A percentile compares a stretch with the other conserved stretches of the same genome.
phyloP scores from a whole-genome alignment of 2,888 invertebrate genomes.

The Achlya flavicornis region DNA sequence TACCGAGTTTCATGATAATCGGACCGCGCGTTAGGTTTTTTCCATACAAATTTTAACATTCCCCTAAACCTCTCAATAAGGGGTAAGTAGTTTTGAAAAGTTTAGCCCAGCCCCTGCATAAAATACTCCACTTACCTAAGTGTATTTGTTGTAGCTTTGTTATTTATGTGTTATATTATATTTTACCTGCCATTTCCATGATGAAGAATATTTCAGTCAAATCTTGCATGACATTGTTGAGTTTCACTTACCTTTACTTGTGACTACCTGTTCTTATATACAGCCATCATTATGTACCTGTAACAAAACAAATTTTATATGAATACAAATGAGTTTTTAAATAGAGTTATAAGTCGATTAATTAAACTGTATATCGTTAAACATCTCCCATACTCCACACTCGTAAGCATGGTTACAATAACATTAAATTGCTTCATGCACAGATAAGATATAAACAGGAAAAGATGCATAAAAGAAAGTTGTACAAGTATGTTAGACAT shows the following conservation, averaged over 20 bases:
- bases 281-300: conserved; percentile 26
- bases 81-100: no score
- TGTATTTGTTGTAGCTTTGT: neutral
- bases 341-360: neutral
- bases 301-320: conserved; percentile 25
- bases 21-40: no score
- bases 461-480: conserved; percentile 7
- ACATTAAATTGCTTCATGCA: neutral
- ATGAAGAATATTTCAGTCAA: neutral
- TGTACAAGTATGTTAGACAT: conserved; percentile 1
- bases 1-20: no score
- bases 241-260: conserved; percentile 12
- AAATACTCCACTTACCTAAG: no score
- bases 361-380: no score
- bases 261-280: conserved; percentile 10
- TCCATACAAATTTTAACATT: no score
- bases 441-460: neutral
- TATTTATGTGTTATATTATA: neutral
- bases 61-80: no score
- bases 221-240: neutral
- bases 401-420: neutral
- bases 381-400: neutral
- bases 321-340: neutral
- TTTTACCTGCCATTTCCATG: neutral
- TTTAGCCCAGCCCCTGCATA: no score